Base-by-base conservation (phyloP, 2,888 invertebrate species). In the Nomada ruficornis region DNA sequence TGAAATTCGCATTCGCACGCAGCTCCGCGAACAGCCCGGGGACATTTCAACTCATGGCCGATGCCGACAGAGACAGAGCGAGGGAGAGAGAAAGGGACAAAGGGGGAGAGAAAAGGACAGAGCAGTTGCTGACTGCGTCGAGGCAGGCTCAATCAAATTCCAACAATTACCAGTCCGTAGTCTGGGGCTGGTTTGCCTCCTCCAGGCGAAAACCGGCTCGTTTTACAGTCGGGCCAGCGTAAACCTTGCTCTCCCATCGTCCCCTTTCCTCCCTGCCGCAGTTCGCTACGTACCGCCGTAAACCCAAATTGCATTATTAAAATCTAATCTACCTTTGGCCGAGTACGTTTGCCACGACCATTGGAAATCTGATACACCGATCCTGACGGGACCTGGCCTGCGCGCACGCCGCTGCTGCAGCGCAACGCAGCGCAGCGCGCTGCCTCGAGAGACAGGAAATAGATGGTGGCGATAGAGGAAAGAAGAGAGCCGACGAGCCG, bases 221-320 rank as follows among this genome's bases (percentile, higher is more conserved):
- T 86, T 86, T 87, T 84, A 84, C 83, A 80, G 77, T 80, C 81
- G 77, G 82, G 64, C 68, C 70, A 29, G 57, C 44, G 77, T 50
- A 60, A 70, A 70, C 52, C 62, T 68, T 44, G 20, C 29, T 26
- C 55, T 42, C 54, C 50, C n/a, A 36, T 29, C 50, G 50, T 4
- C 36, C 55, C 47, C 77, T 63, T 42, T 11, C n/a, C 57, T 15
- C 54, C 36, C 36, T 71, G 50, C 67, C 71, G 62, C 62, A 62
- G 44, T 55, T 50, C 62, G 20, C 68, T 71, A 55, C 57, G 77
- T 67, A 71, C 79, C 80, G 80, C 83, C 86, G 87, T 90, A 88
- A 88, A 87, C 90, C 87, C 83, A 90, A 89, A 91, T 91, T 92
- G 91, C 91, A 92, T 92, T 92, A 92, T 92, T 92, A 92, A 92